phyloP scores from a whole-genome alignment of 2,888 invertebrate species.

The Epirrita christyi region DNA sequence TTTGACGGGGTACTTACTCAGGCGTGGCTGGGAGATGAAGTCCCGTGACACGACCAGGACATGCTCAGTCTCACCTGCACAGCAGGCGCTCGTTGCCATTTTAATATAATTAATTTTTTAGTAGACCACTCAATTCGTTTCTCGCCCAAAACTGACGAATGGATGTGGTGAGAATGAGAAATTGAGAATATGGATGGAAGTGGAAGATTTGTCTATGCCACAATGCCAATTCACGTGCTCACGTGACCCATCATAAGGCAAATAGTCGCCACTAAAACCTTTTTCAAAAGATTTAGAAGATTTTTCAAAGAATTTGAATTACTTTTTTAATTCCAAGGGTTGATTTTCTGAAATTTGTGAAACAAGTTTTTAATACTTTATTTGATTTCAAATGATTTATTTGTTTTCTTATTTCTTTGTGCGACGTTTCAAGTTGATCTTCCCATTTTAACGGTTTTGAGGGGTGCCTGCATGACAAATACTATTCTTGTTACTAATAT shows the following conservation, averaged over 20 bases:
- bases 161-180: no score
- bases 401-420: no score
- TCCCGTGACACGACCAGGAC: conserved; percentile 95
- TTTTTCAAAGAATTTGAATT: neutral
- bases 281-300: no score
- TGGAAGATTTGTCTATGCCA: conserved; percentile 77
- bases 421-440: no score
- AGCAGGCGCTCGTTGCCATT: conserved; percentile 71
- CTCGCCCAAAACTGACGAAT: conserved; percentile 82
- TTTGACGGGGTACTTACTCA: conserved; percentile 90
- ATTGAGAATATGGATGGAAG: no score
- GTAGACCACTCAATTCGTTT: conserved; percentile 75
- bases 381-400: no score
- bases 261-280: conserved; percentile 54
- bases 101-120: conserved; percentile 71
- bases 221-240: conserved; percentile 86
- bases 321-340: no score
- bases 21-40: conserved; percentile 98
- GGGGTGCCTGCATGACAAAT: no score
- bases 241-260: conserved; percentile 83
- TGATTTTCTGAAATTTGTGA: no score
- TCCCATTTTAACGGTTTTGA: no score
- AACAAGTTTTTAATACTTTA: no score
- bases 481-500: no score
- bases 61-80: conserved; percentile 90